Evolutionary conservation across 1,140 invertebrate species (phyloP).

Genomic region (Zaprionus vittiger): DNA sequence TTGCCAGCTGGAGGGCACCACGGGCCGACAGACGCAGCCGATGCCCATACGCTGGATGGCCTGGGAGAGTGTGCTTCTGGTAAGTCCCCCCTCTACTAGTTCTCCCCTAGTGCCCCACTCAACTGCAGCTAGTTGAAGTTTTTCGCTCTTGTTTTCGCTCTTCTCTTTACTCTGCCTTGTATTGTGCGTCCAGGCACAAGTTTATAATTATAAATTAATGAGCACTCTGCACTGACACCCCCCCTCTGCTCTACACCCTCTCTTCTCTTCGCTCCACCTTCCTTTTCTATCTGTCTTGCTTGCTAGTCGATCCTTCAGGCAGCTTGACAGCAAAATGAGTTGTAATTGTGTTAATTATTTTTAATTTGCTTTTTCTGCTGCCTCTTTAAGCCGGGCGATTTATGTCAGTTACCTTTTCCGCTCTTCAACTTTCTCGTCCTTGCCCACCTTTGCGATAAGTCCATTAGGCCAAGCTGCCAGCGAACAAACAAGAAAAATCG

Average conservation of each 20-base stretch:
- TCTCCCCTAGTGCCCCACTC: too few species aligned
- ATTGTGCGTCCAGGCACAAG: conserved; percentile 53
- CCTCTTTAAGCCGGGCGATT: conserved; percentile 56
- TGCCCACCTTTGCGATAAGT: conserved; percentile 23
- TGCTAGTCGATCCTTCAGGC: conserved; percentile 40
- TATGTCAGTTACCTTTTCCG: conserved; percentile 61
- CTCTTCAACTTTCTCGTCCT: conserved; percentile 19
- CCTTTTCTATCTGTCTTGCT: background rate
- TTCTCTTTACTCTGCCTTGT: conserved; percentile 32
- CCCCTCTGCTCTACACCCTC: background rate
- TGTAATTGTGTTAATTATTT: conserved; percentile 69
- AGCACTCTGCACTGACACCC: conserved; percentile 42
- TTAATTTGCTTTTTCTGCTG: conserved; percentile 66
- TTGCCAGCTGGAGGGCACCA: conserved; percentile 88
- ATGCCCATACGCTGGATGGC: conserved; percentile 92
- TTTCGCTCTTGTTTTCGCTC: conserved; percentile 6
- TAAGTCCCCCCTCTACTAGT: conserved; percentile 84
- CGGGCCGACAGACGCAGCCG: conserved; percentile 84
- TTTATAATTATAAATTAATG: conserved; percentile 71
- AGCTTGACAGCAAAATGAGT: conserved; percentile 61
- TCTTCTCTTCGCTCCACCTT: background rate
- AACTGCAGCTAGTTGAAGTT: conserved; percentile 8
- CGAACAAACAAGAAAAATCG: conserved; percentile 4
- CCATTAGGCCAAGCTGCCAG: conserved; percentile 13
- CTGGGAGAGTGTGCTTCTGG: conserved; percentile 93